phyloP scores from a whole-genome alignment of 2,888 invertebrate species.

The Sinopyrophorus schimmeli region DNA sequence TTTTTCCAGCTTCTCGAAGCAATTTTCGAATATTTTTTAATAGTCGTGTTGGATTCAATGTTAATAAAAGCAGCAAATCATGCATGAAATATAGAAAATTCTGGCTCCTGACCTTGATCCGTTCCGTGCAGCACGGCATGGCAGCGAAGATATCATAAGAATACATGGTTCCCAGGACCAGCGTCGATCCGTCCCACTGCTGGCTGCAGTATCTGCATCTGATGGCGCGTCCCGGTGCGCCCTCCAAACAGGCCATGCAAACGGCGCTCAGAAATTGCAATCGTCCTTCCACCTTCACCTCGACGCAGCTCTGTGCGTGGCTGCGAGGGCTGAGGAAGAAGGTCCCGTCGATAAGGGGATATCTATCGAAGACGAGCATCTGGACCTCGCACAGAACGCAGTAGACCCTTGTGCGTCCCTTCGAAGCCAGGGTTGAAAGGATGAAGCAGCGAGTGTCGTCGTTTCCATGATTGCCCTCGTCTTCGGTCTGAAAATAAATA shows the following conservation, averaged over 20 bases:
- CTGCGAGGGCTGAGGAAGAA: conserved; percentile 96
- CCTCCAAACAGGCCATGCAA: conserved; percentile 93
- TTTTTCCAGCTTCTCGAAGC: no score
- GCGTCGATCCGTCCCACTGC: conserved; percentile 90
- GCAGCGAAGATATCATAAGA: conserved; percentile 98
- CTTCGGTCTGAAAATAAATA: conserved; percentile 83
- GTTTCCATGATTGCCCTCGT: conserved; percentile 97
- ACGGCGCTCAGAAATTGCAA: conserved; percentile 90
- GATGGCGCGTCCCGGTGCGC: conserved; percentile 73
- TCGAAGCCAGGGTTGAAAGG: conserved; percentile 89
- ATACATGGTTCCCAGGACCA: conserved; percentile 97
- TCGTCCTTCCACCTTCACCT: conserved; percentile 90
- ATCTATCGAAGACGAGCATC: conserved; percentile 93
- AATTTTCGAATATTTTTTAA: no score
- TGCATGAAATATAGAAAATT: conserved; percentile 2
- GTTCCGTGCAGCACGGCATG: conserved; percentile 91
- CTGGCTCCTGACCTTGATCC: conserved; percentile 74
- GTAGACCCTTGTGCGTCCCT: conserved; percentile 82
- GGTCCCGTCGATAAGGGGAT: conserved; percentile 96
- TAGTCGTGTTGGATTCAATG: no score
- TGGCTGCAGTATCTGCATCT: conserved; percentile 83
- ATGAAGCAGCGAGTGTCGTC: conserved; percentile 97
- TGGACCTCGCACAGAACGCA: conserved; percentile 88
- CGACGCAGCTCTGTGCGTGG: conserved; percentile 83
- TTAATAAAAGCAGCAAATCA: conserved; percentile 26